Evolutionary conservation across 2,113 vertebrate species (phyloP).

Genomic region (Burhinus oedicnemus): DNA sequence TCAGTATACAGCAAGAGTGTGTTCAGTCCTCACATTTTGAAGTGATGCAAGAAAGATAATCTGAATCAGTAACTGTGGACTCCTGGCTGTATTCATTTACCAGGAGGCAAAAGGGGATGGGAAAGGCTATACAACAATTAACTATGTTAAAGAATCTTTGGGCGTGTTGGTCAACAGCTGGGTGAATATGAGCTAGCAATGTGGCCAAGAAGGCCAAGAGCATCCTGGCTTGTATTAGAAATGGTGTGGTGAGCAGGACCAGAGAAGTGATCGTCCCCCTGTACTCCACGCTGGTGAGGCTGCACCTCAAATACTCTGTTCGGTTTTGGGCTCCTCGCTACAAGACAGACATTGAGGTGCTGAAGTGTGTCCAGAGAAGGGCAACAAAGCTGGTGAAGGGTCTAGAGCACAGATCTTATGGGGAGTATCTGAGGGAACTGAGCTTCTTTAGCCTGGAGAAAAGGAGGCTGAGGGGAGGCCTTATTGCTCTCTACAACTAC

Average conservation of each 20-base stretch:
- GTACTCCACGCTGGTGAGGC: no score
- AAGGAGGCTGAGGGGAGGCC: not conserved
- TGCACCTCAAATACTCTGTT: not conserved
- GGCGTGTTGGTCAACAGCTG: not conserved
- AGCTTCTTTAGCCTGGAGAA: not conserved
- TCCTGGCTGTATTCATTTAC: not conserved
- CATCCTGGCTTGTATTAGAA: not conserved
- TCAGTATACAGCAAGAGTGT: not conserved
- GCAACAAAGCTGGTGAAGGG: not conserved
- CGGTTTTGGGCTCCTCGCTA: not conserved
- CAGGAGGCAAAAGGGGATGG: not conserved
- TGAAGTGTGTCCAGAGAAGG: not conserved
- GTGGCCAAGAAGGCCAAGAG: not conserved
- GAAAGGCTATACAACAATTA: not conserved
- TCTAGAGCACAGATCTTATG: not conserved
- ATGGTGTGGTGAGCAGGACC: not conserved
- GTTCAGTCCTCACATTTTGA: not conserved
- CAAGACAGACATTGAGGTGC: no score
- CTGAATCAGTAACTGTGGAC: not conserved
- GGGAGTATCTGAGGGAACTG: not conserved
- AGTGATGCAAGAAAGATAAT: not conserved
- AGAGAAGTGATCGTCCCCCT: rapidly evolving
- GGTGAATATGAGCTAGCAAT: not conserved
- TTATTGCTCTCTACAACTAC: rapidly evolving
- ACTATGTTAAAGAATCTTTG: not conserved